Base-by-base conservation (phyloP, 2,113 vertebrate genomes). In the Rostratula benghalensis region DNA sequence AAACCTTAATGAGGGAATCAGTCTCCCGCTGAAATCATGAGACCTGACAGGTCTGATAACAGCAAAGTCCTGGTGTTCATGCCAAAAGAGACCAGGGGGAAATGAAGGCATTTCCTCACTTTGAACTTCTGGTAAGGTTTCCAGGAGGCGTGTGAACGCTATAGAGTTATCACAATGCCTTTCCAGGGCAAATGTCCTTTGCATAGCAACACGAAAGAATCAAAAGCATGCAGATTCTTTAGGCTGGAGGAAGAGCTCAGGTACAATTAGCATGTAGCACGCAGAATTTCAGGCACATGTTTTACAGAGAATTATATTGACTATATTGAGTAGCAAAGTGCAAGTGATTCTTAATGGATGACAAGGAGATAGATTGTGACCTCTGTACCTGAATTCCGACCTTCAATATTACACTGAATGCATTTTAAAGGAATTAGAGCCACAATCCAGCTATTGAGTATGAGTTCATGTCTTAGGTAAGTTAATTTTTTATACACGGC, bases 21-120 rank as follows among this genome's bases (percentile, higher is more conserved):
- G 43, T 56, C 39, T 90, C 75, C 59, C 18, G 56, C 43, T 65
- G 75, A 90, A 93, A 88, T 73, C 71, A 80, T 10, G 19, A 92
- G 67, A 80, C 53, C 19, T 74, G 73, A 83, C 76, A 94, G 71
- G 71, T 67, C 68, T 81, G 83, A 93, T 86, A 78, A 77, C 93
- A 93, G 89, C 54, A 81, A 60, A 86, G 53, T 69, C 85, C 59
- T 85, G 41, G n/a, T 54, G 60, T 35, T 89, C 77, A 23, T 28
- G 73, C 80, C 68, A 78, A 64, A 86, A 91, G 73, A 89, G 83
- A 94, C 65, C 5, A 7, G 30, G 60, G 77, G 81, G 56, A 91
- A 91, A 95, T 13, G 23, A 92, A 94, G 87, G 73, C 24, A 79
- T 64, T 96, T 89, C 65, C 89, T 84, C 69, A 56, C 83, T 97